Evolutionary conservation across 2,888 invertebrate species (phyloP).

Genomic region (Aphrophora alni): DNA sequence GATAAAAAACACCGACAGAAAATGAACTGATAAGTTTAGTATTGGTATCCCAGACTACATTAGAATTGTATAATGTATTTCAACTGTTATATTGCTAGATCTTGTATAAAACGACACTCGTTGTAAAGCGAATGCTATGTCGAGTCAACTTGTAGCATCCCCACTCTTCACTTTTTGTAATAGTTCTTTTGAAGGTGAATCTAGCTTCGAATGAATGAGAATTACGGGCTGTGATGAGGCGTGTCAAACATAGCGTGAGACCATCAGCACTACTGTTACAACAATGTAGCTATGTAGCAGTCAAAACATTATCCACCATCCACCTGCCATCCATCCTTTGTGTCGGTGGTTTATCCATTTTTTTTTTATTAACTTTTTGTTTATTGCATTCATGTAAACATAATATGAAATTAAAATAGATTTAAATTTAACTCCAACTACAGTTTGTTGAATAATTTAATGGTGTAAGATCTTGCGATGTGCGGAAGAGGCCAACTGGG

Average conservation of each 20-base stretch:
- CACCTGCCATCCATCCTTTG: neutral
- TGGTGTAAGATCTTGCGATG: too few species aligned
- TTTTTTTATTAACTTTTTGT: too few species aligned
- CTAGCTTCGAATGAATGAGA: neutral
- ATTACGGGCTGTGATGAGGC: constrained; percentile 2
- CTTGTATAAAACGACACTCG: neutral
- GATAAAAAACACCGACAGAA: too few species aligned
- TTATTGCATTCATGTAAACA: too few species aligned
- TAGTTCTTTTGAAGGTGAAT: constrained; percentile 9
- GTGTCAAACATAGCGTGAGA: neutral
- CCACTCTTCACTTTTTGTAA: neutral
- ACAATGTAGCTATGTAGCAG: neutral
- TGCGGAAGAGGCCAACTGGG: too few species aligned
- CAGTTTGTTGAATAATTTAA: too few species aligned
- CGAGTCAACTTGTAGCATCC: neutral
- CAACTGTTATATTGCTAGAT: neutral
- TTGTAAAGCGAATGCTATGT: neutral
- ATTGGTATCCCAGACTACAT: too few species aligned
- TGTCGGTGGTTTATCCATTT: too few species aligned
- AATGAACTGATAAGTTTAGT: too few species aligned
- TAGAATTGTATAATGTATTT: too few species aligned
- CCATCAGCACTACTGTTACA: neutral
- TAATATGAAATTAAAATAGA: too few species aligned
- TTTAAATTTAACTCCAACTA: too few species aligned
- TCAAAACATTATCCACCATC: neutral